phyloP scores from a whole-genome alignment of 2,797 vertebrate genomes.

The Sphenopsis melanotis region DNA sequence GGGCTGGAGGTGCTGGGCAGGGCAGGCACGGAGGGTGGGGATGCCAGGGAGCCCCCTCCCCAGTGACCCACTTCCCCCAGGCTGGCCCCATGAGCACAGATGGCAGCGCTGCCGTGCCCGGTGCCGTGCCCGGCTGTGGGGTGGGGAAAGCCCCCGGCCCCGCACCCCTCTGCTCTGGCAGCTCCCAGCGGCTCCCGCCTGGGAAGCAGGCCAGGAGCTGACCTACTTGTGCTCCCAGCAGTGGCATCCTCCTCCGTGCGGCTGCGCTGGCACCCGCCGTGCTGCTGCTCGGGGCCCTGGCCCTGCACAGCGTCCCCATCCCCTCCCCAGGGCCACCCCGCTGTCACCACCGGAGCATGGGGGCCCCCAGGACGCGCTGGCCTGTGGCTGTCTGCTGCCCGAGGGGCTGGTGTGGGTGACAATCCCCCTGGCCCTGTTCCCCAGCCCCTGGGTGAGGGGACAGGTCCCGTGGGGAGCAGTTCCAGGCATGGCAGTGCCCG shows the following conservation, averaged over 20 bases:
- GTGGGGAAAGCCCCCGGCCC: background rate
- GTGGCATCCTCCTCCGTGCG: background rate
- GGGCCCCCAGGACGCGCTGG: background rate
- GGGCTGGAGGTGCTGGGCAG: background rate
- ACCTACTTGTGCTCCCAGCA: constrained; percentile 32
- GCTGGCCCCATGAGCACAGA: background rate
- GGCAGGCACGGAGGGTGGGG: background rate
- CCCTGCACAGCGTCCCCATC: fast-evolving
- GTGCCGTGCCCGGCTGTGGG: fast-evolving
- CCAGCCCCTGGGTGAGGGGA: too few species aligned
- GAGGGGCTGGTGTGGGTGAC: fast-evolving
- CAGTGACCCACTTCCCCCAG: background rate
- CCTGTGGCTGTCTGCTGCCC: fast-evolving
- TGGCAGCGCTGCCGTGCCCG: background rate
- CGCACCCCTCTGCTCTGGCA: background rate
- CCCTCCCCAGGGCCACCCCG: fast-evolving
- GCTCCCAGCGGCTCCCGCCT: background rate
- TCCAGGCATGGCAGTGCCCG: background rate
- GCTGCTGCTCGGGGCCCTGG: fast-evolving
- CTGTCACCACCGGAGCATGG: fast-evolving
- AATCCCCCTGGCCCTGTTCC: background rate
- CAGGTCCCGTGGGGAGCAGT: background rate
- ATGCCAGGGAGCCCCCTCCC: background rate
- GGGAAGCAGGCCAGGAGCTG: constrained; percentile 24
- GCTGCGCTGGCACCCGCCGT: background rate